Conservation (phyloP, 2,888 invertebrate genomes). For the Ctenicera cuprea region DNA sequence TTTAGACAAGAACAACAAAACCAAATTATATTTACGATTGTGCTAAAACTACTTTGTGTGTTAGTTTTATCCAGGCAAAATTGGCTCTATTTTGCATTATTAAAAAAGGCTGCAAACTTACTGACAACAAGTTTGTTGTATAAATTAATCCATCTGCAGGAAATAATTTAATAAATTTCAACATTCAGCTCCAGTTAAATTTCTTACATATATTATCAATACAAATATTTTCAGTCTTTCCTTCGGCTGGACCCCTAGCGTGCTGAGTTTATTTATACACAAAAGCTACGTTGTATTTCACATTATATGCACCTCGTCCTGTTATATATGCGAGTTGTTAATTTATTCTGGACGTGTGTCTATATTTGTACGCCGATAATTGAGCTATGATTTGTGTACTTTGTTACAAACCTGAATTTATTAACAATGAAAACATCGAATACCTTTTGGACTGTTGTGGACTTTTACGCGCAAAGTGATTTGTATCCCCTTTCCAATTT, state of each 20-base stretch:
- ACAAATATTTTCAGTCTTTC: conserved; percentile 61
- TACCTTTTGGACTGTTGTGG: conserved; percentile 1
- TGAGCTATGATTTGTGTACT: conserved; percentile 68
- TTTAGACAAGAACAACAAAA: not conserved
- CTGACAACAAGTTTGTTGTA: not conserved
- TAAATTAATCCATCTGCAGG: conserved; percentile 31
- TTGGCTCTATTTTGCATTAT: no score
- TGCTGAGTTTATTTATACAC: conserved; percentile 61
- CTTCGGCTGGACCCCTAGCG: conserved; percentile 57
- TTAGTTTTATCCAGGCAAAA: no score
- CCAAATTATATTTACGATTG: no score
- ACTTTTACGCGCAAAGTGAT: conserved; percentile 4
- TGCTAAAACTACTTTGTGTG: no score
- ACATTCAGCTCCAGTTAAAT: conserved; percentile 50
- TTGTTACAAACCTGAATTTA: conserved; percentile 53
- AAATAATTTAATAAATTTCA: conserved; percentile 44
- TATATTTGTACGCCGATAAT: conserved; percentile 68
- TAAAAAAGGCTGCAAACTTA: not conserved
- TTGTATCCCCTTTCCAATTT: not conserved
- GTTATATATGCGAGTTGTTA: conserved; percentile 62
- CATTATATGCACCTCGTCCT: conserved; percentile 60
- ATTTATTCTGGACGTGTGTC: conserved; percentile 66
- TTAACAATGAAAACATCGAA: conserved; percentile 48
- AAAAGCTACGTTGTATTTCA: conserved; percentile 63
- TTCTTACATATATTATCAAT: conserved; percentile 55